Evolutionary conservation across 1,140 invertebrate species (phyloP), one percentile per base, ranked within the genome.

Genomic region (Brachionus koreanus): DNA sequence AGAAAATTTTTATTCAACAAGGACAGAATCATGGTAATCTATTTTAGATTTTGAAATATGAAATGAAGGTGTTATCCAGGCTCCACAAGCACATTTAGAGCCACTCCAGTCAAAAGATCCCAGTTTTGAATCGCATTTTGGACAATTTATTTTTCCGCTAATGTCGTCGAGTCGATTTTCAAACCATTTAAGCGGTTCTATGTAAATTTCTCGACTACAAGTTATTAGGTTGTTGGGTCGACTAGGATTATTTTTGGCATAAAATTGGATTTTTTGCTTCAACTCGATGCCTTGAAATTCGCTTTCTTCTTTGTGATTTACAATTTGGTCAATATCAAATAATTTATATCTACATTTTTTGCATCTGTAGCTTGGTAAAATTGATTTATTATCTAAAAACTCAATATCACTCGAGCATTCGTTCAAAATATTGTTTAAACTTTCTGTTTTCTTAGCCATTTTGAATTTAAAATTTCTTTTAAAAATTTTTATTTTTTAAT

Each of bases 31-130:
- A 61, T 29, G 67, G 16, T 29, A 46, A 12, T 87, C 87, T 4
- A 87, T 86, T 83, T 87, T 87, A 16, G 83, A 72, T 52, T 63
- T 85, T 29, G 86, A 85, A 63, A 88, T 87, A 82, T 88, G 87
- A 83, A 88, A 88, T 29, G 87, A 86, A 25, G 87, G 87, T 1
- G 85, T 85, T 6, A 88, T 85, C 87, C 87, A 88, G 2, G 84
- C 77, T 37, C 87, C 87, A 86, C 87, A 88, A 2, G 85, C 85
- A 83, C 87, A 88, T 82, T 85, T 84, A 67, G 87, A 86, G n/a
- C 87, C 86, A 84, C 84, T 83, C 86, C 86, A 87, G n/a, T 85
- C 83, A 83, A 85, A 87, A 3, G 86, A 86, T 23, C 87, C 87
- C n/a, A 87, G 83, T 82, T 87, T 87, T 19, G 84, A 79, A 52